phyloP scores from a whole-genome alignment of 2,797 vertebrate species.

The Gadopsis marmoratus region DNA sequence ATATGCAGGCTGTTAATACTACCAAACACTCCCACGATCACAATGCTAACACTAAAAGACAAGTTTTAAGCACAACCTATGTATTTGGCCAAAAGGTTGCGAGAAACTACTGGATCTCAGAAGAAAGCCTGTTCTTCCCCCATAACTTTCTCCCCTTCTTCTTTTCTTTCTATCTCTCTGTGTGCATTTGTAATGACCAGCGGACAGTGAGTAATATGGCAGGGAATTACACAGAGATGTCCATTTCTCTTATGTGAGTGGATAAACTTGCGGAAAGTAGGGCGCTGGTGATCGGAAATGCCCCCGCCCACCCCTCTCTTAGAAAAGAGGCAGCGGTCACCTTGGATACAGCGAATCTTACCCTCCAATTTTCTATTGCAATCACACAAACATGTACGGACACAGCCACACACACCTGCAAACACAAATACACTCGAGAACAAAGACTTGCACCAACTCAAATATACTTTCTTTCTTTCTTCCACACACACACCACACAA shows the following conservation, averaged over 20 bases:
- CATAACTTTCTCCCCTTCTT: not conserved
- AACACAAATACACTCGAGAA: slow-evolving; percentile 45
- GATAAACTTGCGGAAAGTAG: slow-evolving; percentile 73
- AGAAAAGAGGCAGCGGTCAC: slow-evolving; percentile 53
- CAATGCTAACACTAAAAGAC: slow-evolving; percentile 14
- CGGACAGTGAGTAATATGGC: slow-evolving; percentile 63
- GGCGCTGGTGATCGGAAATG: slow-evolving; percentile 59
- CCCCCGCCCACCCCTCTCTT: slow-evolving; percentile 46
- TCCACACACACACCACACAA: not conserved
- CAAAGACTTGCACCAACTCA: slow-evolving; percentile 51
- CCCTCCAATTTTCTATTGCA: slow-evolving; percentile 58
- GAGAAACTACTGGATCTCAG: not conserved
- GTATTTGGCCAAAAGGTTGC: slow-evolving; percentile 15
- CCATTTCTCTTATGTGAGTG: slow-evolving; percentile 58
- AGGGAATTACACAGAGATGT: slow-evolving; percentile 67
- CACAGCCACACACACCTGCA: slow-evolving; percentile 19
- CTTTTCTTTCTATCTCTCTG: not conserved
- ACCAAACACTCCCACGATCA: slow-evolving; percentile 1
- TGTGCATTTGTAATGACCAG: slow-evolving; percentile 53
- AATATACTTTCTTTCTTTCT: slow-evolving; percentile 39
- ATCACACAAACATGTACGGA: slow-evolving; percentile 42
- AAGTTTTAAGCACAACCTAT: slow-evolving; percentile 7
- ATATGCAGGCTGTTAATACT: slow-evolving; percentile 1
- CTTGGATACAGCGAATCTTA: slow-evolving; percentile 65
- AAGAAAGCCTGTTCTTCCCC: not conserved